These are phyloP conservation scores for Cataglyphis hispanica DNA, from an alignment of 1,140 invertebrate species.

Conservation along the genomic window DNA sequence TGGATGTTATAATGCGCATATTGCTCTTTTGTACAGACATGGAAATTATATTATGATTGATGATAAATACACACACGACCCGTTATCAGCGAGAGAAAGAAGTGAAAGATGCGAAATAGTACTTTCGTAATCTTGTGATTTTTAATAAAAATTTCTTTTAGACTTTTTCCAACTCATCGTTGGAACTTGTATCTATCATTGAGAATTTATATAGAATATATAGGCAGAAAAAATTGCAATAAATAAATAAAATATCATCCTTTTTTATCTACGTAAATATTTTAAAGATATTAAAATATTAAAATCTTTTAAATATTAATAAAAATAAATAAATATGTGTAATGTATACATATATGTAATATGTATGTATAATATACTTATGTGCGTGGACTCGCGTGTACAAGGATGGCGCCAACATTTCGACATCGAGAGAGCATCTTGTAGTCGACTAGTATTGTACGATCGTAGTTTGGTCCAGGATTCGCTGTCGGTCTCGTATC, in stretches of 20 bases:
- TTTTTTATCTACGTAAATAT: not conserved
- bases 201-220: not conserved
- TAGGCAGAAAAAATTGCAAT: not conserved
- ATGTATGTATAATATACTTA: not conserved
- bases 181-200: not conserved
- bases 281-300: too few species aligned
- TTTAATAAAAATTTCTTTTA: not conserved
- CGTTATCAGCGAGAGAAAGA: not conserved
- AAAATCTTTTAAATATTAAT: too few species aligned
- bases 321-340: not conserved
- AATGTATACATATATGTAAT: too few species aligned
- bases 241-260: not conserved
- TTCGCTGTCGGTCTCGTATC: constrained; percentile 3
- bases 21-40: too few species aligned
- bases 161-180: not conserved
- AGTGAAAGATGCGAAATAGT: not conserved
- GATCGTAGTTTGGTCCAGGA: constrained; percentile 43
- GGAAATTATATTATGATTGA: not conserved
- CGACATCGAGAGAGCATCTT: constrained; percentile 79
- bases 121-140: not conserved
- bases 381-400: constrained; percentile 51
- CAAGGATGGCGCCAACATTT: constrained; percentile 81
- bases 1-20: too few species aligned
- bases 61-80: not conserved
- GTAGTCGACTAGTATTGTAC: constrained; percentile 71